Evolutionary conservation across 2,113 vertebrate genomes (phyloP).

Genomic region (Callospermophilus lateralis): DNA sequence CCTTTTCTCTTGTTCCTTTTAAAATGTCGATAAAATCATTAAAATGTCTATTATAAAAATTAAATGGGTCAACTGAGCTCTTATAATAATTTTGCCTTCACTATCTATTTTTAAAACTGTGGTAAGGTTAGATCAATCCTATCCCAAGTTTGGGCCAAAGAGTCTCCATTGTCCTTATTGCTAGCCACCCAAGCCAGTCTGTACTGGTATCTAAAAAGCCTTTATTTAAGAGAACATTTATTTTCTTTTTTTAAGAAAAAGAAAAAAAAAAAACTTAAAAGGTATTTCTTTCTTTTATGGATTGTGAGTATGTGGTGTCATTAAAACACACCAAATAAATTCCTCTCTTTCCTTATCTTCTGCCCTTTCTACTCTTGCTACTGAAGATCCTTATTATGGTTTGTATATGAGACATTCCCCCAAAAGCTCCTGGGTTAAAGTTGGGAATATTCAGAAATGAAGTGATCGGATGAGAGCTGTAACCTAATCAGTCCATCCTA

Average conservation of each 20-base stretch:
- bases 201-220: background rate
- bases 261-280: background rate
- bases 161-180: background rate
- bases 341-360: background rate
- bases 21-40: background rate
- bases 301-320: background rate
- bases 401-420: too few relatives aligned
- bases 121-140: background rate
- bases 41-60: slow-evolving; percentile 46
- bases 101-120: slow-evolving; percentile 21
- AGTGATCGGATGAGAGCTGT: too few relatives aligned
- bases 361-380: background rate
- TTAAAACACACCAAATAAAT: background rate
- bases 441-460: too few relatives aligned
- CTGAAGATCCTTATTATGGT: too few relatives aligned
- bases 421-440: too few relatives aligned
- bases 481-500: too few relatives aligned
- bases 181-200: background rate
- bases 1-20: background rate
- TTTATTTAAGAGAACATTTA: slow-evolving; percentile 16
- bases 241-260: slow-evolving; percentile 12
- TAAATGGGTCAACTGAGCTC: background rate
- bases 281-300: background rate
- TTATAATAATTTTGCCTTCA: slow-evolving; percentile 33
- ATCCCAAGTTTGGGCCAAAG: background rate